Conservation (phyloP, 1,140 invertebrate species). For the Zaprionus africanus region DNA sequence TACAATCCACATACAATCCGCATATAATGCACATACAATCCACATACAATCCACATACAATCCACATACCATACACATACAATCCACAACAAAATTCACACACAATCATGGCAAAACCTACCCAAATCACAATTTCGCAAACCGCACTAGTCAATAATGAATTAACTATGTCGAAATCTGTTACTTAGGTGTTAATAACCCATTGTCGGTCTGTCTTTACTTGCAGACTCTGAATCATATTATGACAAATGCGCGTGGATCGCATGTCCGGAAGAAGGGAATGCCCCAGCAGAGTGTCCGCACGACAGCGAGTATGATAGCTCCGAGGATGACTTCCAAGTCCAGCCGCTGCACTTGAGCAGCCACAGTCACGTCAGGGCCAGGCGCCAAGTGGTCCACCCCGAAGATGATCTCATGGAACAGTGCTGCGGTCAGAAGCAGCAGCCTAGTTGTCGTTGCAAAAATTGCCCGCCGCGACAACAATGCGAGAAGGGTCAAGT, state of each 20-base stretch:
- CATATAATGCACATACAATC: not conserved
- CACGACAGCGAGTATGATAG: constrained; percentile 12
- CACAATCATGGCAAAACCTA: not conserved
- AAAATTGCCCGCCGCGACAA: constrained; percentile 35
- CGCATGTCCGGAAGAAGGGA: constrained; percentile 8
- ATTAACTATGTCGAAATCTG: constrained; percentile 30
- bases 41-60: not conserved
- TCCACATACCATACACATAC: not conserved
- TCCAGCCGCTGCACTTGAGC: not conserved
- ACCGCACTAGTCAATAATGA: constrained; percentile 15
- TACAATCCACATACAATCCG: not conserved
- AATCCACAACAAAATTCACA: not conserved
- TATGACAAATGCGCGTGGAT: constrained; percentile 17
- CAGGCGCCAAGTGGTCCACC: not conserved
- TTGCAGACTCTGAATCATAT: constrained; percentile 36
- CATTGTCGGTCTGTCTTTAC: constrained; percentile 17
- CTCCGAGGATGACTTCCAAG: not conserved
- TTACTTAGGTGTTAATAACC: constrained; percentile 34
- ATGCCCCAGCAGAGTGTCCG: constrained; percentile 13
- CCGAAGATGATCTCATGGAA: not conserved
- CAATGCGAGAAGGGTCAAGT: constrained; percentile 37
- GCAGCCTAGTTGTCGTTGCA: constrained; percentile 43
- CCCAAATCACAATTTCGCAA: not conserved
- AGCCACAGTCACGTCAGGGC: not conserved
- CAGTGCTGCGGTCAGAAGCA: constrained; percentile 25